Conservation (phyloP, 2,888 invertebrate species). For the Troides helena region DNA sequence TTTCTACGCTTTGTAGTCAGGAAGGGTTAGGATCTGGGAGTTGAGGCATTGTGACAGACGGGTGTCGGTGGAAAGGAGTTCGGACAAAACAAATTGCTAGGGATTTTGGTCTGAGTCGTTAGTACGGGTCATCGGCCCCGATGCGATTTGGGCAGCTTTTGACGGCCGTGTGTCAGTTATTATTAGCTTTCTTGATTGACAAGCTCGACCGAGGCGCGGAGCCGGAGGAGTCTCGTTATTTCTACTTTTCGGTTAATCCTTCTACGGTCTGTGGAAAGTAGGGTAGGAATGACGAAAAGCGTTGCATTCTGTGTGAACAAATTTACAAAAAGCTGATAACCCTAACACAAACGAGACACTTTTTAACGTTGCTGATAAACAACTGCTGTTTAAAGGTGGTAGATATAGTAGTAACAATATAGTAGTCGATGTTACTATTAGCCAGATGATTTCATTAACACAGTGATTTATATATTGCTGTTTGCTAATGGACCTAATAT, state of each 20-base stretch:
- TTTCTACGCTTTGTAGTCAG: conserved; percentile 44
- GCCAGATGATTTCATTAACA: too few species aligned
- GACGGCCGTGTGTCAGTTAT: conserved; percentile 69
- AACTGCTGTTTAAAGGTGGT: too few species aligned
- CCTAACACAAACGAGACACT: too few species aligned
- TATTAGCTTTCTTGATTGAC: conserved; percentile 72
- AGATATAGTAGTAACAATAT: too few species aligned
- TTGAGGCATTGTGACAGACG: conserved; percentile 46
- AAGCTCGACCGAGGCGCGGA: conserved; percentile 37
- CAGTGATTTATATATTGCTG: too few species aligned
- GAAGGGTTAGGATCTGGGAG: conserved; percentile 48
- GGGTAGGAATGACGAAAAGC: too few species aligned
- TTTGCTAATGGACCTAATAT: too few species aligned
- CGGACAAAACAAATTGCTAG: conserved; percentile 55
- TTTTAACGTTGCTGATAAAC: too few species aligned
- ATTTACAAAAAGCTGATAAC: too few species aligned
- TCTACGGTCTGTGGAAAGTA: conserved; percentile 12
- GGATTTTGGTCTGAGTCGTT: conserved; percentile 77
- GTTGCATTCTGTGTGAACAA: too few species aligned
- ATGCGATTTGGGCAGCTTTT: conserved; percentile 79
- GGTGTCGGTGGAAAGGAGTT: conserved; percentile 41
- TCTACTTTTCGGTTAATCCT: conserved; percentile 21
- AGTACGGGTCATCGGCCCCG: conserved; percentile 75
- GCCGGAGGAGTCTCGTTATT: conserved; percentile 9
- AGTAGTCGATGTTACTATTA: too few species aligned